Evolutionary conservation across 2,888 invertebrate species (phyloP).

Genomic region (Apocheima hispidaria): DNA sequence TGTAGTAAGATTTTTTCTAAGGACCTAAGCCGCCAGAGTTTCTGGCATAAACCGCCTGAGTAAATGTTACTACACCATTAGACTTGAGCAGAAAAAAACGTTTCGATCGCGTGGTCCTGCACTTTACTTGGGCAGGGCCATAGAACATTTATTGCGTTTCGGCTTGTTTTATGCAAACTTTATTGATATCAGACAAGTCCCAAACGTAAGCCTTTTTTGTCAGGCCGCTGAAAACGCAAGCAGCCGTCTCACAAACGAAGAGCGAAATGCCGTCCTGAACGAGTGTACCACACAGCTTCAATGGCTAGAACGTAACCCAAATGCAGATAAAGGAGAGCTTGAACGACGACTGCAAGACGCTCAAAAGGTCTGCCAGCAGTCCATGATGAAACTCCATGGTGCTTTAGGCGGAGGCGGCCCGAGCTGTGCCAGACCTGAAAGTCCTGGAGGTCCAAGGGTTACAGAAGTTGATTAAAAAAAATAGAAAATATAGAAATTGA

Average conservation of each 20-base stretch:
- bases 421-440: constrained; percentile 61
- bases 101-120: too few relatives aligned
- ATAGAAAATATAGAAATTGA: too few relatives aligned
- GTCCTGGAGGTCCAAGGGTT: constrained; percentile 87
- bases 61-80: too few relatives aligned
- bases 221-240: constrained; percentile 89
- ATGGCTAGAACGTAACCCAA: constrained; percentile 93
- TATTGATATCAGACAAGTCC: neutral
- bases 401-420: constrained; percentile 67
- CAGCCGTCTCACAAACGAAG: constrained; percentile 89
- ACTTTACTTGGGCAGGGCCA: too few relatives aligned
- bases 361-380: constrained; percentile 91
- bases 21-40: too few relatives aligned
- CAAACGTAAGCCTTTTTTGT: constrained; percentile 5
- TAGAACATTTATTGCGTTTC: neutral
- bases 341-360: constrained; percentile 92
- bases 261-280: constrained; percentile 89
- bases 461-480: constrained; percentile 87
- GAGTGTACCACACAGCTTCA: constrained; percentile 90
- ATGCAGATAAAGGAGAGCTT: constrained; percentile 92
- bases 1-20: too few relatives aligned
- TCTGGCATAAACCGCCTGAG: too few relatives aligned
- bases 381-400: constrained; percentile 94
- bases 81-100: too few relatives aligned
- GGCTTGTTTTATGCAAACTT: neutral